These are phyloP conservation scores for Crotalus tigris DNA, from an alignment of 2,113 vertebrate species.

Conservation along the genomic window DNA sequence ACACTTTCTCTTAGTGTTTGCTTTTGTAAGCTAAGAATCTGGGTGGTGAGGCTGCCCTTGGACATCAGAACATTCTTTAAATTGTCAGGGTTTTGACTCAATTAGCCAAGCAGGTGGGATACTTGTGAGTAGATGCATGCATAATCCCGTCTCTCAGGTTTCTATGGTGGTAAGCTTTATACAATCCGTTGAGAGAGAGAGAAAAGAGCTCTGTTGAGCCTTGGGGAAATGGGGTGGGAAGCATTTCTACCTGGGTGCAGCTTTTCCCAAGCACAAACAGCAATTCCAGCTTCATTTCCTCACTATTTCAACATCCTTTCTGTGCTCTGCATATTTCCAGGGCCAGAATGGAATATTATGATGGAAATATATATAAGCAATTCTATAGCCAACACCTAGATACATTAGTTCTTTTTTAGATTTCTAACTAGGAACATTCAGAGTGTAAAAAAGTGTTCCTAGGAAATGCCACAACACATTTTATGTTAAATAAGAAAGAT, in stretches of 20 bases:
- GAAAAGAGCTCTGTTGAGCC: background rate
- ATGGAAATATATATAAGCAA: background rate
- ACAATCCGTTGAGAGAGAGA: too few relatives aligned
- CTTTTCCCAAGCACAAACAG: background rate
- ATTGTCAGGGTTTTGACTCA: too few relatives aligned
- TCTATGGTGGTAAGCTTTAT: too few relatives aligned
- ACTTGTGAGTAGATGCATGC: too few relatives aligned
- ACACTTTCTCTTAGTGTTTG: background rate
- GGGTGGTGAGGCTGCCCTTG: too few relatives aligned
- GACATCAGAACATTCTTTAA: too few relatives aligned
- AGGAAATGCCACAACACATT: background rate
- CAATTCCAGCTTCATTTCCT: background rate
- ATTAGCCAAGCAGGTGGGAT: too few relatives aligned
- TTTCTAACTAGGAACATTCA: background rate
- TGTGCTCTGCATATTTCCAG: background rate
- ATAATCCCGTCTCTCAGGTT: too few relatives aligned
- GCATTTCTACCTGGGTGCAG: background rate
- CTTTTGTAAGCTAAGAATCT: background rate
- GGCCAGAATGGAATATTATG: background rate
- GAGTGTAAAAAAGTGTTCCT: background rate
- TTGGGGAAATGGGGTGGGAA: background rate
- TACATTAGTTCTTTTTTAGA: background rate
- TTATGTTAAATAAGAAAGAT: background rate
- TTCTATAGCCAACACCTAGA: background rate
- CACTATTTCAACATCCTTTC: background rate